Conservation (phyloP, 1,140 invertebrate genomes). For the Augochlora pura region DNA sequence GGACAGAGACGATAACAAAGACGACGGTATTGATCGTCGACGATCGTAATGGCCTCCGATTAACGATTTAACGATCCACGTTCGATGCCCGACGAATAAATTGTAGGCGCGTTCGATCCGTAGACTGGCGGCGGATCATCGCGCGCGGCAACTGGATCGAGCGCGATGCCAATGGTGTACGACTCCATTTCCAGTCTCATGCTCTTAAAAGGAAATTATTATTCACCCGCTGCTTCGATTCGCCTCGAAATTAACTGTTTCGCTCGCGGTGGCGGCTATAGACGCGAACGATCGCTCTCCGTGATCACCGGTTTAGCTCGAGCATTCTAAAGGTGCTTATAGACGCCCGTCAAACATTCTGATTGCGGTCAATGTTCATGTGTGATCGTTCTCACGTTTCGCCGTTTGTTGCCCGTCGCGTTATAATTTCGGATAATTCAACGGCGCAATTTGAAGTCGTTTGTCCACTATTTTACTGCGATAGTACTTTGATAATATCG, state of each 20-base stretch:
- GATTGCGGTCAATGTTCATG: no score
- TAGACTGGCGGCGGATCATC: no score
- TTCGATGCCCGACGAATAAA: background rate
- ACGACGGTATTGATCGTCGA: slow-evolving; percentile 40
- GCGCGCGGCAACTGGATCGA: slow-evolving; percentile 15
- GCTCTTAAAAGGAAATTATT: background rate
- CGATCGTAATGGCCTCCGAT: slow-evolving; percentile 45
- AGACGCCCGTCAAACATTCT: no score
- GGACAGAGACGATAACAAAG: slow-evolving; percentile 38
- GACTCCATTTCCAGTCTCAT: background rate
- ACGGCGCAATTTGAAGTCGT: no score
- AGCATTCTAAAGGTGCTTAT: no score
- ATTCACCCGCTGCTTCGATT: background rate
- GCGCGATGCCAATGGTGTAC: no score
- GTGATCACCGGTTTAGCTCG: no score
- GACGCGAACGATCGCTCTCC: background rate
- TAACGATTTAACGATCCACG: slow-evolving; percentile 37
- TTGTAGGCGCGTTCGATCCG: background rate
- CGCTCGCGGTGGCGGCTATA: background rate
- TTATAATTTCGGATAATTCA: no score
- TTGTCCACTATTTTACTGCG: no score
- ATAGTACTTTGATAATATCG: no score
- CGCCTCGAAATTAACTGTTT: background rate
- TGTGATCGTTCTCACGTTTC: no score
- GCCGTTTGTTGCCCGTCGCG: no score